A percentile compares a stretch with the other conserved stretches of the same genome.
Evolutionary conservation across 1,140 invertebrate genomes (phyloP).

Genomic region (Dendrolimus punctatus): DNA sequence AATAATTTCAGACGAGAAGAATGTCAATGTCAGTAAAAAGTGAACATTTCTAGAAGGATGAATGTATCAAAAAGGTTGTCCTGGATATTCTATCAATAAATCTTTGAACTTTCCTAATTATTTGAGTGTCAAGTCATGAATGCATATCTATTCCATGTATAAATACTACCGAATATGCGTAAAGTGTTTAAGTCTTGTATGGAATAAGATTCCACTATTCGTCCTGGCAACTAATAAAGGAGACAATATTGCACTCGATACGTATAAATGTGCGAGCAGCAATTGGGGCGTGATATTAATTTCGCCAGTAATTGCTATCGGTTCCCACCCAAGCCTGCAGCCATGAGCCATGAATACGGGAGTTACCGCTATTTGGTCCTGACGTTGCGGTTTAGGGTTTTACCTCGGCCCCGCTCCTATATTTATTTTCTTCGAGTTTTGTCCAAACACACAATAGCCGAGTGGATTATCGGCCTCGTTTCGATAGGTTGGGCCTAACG

Average conservation of each 20-base stretch:
- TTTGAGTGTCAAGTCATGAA: too few species aligned
- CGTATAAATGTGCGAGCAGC: conserved; percentile 69
- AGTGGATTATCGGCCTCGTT: conserved; percentile 52
- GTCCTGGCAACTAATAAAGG: conserved; percentile 69
- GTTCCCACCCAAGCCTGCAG: conserved; percentile 60
- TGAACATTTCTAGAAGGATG: too few species aligned
- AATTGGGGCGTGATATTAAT: conserved; percentile 71
- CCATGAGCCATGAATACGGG: conserved; percentile 69
- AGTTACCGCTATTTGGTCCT: conserved; percentile 70
- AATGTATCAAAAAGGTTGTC: too few species aligned
- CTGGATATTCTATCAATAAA: too few species aligned
- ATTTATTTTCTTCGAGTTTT: conserved; percentile 68
- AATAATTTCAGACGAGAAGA: too few species aligned
- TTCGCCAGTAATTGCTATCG: conserved; percentile 70
- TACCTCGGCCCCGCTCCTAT: conserved; percentile 52
- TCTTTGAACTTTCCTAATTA: too few species aligned
- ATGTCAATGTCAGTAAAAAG: too few species aligned
- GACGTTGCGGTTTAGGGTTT: conserved; percentile 68
- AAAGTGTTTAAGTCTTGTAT: too few species aligned
- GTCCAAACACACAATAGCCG: conserved; percentile 52
- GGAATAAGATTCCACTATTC: conserved; percentile 36
- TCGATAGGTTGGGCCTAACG: conserved; percentile 37
- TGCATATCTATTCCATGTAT: too few species aligned
- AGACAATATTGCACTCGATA: conserved; percentile 72
- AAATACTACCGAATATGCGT: too few species aligned